phyloP scores from a whole-genome alignment of 1,140 invertebrate genomes.

The Drosophila serrata region DNA sequence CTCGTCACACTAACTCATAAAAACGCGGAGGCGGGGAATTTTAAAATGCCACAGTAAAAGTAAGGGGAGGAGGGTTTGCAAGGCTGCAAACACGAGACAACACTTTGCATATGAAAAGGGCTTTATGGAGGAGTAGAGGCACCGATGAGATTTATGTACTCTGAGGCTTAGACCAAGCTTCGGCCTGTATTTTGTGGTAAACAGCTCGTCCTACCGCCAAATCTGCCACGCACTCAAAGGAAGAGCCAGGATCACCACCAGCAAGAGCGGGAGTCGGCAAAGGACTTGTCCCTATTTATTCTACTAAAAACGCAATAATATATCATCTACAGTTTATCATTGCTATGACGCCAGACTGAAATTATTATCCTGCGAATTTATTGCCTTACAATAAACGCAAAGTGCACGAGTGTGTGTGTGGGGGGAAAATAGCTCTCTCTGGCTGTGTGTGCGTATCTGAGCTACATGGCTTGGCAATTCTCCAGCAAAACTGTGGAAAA shows the following conservation, averaged over 20 bases:
- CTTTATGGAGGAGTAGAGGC: slow-evolving; percentile 29
- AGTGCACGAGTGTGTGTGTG: slow-evolving; percentile 57
- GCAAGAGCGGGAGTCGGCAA: neutral
- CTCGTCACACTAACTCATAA: slow-evolving; percentile 78
- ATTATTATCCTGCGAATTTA: slow-evolving; percentile 85
- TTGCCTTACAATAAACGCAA: slow-evolving; percentile 81
- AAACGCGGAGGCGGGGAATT: slow-evolving; percentile 52
- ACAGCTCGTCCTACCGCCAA: slow-evolving; percentile 42
- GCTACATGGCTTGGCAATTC: slow-evolving; percentile 20
- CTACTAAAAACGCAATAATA: slow-evolving; percentile 83
- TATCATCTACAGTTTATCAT: slow-evolving; percentile 85
- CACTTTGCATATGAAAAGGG: slow-evolving; percentile 75
- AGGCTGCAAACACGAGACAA: slow-evolving; percentile 56
- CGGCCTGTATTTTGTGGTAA: slow-evolving; percentile 51
- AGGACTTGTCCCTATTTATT: slow-evolving; percentile 72
- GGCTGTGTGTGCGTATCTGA: slow-evolving; percentile 10
- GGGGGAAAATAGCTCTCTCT: neutral
- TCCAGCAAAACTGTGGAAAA: slow-evolving; percentile 45
- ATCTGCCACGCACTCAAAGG: slow-evolving; percentile 35
- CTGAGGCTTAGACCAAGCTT: slow-evolving; percentile 42
- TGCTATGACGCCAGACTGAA: slow-evolving; percentile 85
- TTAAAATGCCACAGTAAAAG: slow-evolving; percentile 37
- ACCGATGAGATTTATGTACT: slow-evolving; percentile 64
- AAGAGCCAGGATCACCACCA: slow-evolving; percentile 6
- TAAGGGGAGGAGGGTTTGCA: neutral